Base-by-base conservation (phyloP, 2,113 vertebrate species). In the Fulmarus glacialis region DNA sequence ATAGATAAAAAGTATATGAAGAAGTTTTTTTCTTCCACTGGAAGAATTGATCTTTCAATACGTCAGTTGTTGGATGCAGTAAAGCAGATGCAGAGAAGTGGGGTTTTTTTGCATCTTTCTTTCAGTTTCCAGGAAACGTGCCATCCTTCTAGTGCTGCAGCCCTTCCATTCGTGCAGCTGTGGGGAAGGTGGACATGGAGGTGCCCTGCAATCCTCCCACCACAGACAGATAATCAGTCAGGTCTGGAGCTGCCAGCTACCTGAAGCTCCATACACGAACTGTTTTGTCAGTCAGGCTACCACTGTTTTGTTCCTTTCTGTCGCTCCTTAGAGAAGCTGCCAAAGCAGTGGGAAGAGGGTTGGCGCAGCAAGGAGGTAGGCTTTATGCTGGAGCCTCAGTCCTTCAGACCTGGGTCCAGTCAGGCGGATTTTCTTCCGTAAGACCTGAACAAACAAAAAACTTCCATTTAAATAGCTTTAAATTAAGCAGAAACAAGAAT, bases 401-500 rank as follows among this genome's bases (percentile, higher is more conserved):
- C 42, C 34, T 70, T 73, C 74, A 52, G 53, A 74, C 27, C 23
- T 19, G 26, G 12, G 38, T 63, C 60, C 74, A 56, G 14, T n/a
- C 29, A 50, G 53, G 47, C 1, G 15, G 12, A 53, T 81, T 89
- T 88, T 75, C 52, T 60, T 93, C 47, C 72, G 71, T 53, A 29
- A 60, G 53, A 92, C 50, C 42, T 71, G 79, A 93, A 58, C 50
- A 86, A 94, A 90, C 30, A 52, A n/a, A 78, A 47, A 9, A 1
- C 62, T 79, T 60, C 26, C 23, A 71, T 87, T 82, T 64, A 66
- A 87, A 74, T 56, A 42, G 52, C 77, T 95, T 67, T 62, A 86
- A 77, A 87, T 89, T 91, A 78, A 80, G 18, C 42, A 89, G 56
- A 91, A 93, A 87, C 18, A 63, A 32, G 53, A 77, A 85, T 79